Evolutionary conservation across 1,140 invertebrate genomes (phyloP), one percentile per base, ranked within the genome.

Genomic region (Temnothorax longispinosus): DNA sequence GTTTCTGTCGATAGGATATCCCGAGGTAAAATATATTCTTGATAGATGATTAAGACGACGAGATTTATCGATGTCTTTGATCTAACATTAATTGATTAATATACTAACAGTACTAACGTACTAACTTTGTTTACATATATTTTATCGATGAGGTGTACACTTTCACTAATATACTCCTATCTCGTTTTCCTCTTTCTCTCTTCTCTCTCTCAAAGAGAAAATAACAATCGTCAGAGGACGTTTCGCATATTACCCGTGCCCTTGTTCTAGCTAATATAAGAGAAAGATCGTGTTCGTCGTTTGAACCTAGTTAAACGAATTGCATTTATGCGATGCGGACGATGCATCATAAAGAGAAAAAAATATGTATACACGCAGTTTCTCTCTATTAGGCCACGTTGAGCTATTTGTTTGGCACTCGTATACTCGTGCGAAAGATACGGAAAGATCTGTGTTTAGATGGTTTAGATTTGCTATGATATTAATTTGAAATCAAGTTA

Each of bases 291-390:
- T 58, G 38, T 56, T 87, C 47, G 56, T 89, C 87, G 69, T 88
- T 86, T 27, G n/a, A 89, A 47, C 60, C 64, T 89, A 89, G 87
- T 82, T 62, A 74, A 87, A 58, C 21, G 52, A 82, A 65, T 58
- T 65, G 54, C 38, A 52, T 80, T 78, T 62, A 35, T 32, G 27
- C 18, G 18, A 56, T 44, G 47, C 5, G 13, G 5, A 18, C 8
- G 15, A 44, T 35, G n/a, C 69, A 69, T 56, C 18, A 21, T 41
- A 21, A 54, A 64, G n/a, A 13, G 27, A 27, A 27, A 1, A 27
- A 27, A 27, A 27, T 41, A 7, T 54, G 27, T 44, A 76, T 52
- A 64, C 52, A 13, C 27, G 27, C 27, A 75, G 52, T 58, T 74
- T 32, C 62, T 88, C 50, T 78, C 32, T 78, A n/a, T 75, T 52